These are phyloP conservation scores for Mimas tiliae DNA, from an alignment of 2,888 invertebrate genomes.

Conservation along the genomic window DNA sequence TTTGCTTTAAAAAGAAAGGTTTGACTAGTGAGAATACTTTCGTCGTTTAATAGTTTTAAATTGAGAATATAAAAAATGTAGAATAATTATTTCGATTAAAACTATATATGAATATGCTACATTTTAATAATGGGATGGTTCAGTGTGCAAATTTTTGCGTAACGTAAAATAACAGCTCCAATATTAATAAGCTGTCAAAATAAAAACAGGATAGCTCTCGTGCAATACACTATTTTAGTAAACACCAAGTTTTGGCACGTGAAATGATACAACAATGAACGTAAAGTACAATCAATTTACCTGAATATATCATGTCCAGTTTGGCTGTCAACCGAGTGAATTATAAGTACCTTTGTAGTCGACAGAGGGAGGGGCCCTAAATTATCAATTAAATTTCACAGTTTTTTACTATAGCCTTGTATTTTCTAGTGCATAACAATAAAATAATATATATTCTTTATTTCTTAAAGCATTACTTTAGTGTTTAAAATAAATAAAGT, in stretches of 20 bases:
- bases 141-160: not conserved
- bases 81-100: no score
- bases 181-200: constrained; percentile 28
- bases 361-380: not conserved
- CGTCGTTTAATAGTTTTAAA: no score
- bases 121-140: no score
- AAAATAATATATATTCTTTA: no score
- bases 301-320: constrained; percentile 20
- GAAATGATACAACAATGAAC: not conserved
- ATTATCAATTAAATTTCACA: not conserved
- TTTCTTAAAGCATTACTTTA: no score
- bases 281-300: not conserved
- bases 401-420: not conserved
- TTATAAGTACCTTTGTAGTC: not conserved
- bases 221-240: constrained; percentile 14
- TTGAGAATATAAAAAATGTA: no score
- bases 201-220: constrained; percentile 11
- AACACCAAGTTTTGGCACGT: not conserved
- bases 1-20: no score
- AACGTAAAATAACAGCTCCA: not conserved
- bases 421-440: not conserved
- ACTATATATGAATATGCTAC: no score
- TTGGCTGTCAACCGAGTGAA: constrained; percentile 18
- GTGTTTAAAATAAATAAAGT: not conserved
- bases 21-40: no score